Percentiles rank a stretch among this genome's conserved stretches.
These are phyloP conservation scores for Acanthopleura granulata DNA, from an alignment of 2,888 invertebrate genomes.

Conservation along the genomic window DNA sequence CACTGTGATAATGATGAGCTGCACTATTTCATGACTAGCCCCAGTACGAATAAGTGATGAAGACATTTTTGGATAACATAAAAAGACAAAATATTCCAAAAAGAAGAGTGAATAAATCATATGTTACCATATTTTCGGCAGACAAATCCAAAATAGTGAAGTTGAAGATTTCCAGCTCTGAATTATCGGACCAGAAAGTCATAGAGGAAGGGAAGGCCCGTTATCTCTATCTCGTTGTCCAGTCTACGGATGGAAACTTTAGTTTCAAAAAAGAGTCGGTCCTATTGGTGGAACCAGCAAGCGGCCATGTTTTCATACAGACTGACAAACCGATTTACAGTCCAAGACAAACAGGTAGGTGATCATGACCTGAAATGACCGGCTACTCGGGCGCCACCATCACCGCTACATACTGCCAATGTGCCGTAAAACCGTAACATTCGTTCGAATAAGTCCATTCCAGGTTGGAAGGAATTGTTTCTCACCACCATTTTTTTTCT, in stretches of 20 bases:
- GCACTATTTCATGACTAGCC: too few species aligned
- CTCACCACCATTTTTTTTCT: too few species aligned
- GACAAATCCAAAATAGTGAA: neutral
- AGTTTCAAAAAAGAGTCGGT: conserved; percentile 9
- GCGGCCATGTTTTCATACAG: conserved; percentile 20
- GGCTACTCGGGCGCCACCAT: neutral
- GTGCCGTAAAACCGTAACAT: too few species aligned
- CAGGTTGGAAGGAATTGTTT: too few species aligned
- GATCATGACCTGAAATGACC: neutral
- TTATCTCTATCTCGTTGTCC: conserved; percentile 11
- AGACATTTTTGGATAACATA: too few species aligned
- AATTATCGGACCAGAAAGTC: neutral
- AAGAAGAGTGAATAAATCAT: too few species aligned
- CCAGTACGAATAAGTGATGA: too few species aligned
- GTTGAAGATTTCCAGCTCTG: neutral
- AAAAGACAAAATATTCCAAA: too few species aligned
- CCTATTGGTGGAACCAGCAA: neutral
- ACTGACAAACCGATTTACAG: conserved; percentile 21
- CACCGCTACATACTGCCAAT: too few species aligned
- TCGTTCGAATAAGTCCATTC: too few species aligned
- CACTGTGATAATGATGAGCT: too few species aligned
- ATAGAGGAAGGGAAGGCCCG: neutral
- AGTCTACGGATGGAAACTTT: neutral
- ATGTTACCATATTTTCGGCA: neutral
- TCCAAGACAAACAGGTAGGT: conserved; percentile 18